Conservation (phyloP, 2,888 invertebrate genomes). For the Pyralis farinalis region DNA sequence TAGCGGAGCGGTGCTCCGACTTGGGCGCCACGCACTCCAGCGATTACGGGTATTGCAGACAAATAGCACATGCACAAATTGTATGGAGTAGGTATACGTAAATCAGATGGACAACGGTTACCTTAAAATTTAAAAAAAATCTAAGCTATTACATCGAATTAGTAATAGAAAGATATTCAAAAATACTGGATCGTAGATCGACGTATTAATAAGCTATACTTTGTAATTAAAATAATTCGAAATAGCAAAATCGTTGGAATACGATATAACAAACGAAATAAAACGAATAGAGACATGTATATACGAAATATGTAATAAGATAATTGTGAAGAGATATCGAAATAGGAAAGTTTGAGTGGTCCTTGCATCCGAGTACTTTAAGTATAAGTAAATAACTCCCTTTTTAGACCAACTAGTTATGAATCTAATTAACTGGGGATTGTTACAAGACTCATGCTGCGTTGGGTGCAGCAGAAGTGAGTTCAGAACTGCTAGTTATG, state of each 20-base stretch:
- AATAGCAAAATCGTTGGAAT: slow-evolving; percentile 53
- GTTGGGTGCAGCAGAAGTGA: slow-evolving; percentile 10
- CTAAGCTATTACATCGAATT: slow-evolving; percentile 73
- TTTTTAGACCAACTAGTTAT: slow-evolving; percentile 21
- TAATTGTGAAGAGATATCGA: slow-evolving; percentile 46
- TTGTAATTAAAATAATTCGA: slow-evolving; percentile 31
- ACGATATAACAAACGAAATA: slow-evolving; percentile 36
- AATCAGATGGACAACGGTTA: slow-evolving; percentile 59
- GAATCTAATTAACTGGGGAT: slow-evolving; percentile 14
- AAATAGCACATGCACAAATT: slow-evolving; percentile 68
- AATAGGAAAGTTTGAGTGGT: slow-evolving; percentile 89
- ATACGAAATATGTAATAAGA: slow-evolving; percentile 32
- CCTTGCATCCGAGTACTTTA: slow-evolving; percentile 82
- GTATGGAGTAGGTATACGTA: slow-evolving; percentile 43
- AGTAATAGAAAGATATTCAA: slow-evolving; percentile 59
- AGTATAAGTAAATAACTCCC: slow-evolving; percentile 11
- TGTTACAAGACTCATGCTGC: slow-evolving; percentile 15
- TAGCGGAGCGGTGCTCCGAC: slow-evolving; percentile 56
- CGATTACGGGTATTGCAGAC: slow-evolving; percentile 48
- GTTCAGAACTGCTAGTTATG: background rate
- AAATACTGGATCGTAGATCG: slow-evolving; percentile 50
- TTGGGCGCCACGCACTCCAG: slow-evolving; percentile 27
- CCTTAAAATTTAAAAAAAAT: slow-evolving; percentile 56
- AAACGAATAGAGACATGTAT: slow-evolving; percentile 35
- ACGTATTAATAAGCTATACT: slow-evolving; percentile 50